Conservation (phyloP, 2,888 invertebrate species). For the Micropterix aruncella region DNA sequence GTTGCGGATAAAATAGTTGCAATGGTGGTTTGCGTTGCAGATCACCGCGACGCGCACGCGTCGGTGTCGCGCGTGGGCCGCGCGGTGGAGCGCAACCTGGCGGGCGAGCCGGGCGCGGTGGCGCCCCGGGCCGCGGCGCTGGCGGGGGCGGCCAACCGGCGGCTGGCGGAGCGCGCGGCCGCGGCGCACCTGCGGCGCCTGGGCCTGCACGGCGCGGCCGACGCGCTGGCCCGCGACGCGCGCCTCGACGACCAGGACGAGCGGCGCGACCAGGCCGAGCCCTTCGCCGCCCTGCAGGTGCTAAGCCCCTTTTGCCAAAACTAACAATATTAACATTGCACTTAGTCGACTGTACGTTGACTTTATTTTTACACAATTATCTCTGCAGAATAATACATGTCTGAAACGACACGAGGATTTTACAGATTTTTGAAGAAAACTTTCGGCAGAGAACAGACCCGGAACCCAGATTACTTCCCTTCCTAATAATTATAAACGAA, state of each 20-base stretch:
- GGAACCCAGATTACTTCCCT: too few relatives aligned
- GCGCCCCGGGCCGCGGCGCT: constrained; percentile 73
- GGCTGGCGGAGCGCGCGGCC: constrained; percentile 54
- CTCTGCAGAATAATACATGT: too few relatives aligned
- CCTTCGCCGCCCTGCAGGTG: constrained; percentile 22
- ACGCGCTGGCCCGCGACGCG: constrained; percentile 51
- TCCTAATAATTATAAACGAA: too few relatives aligned
- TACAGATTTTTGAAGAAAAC: too few relatives aligned
- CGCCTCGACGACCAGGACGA: constrained; percentile 64
- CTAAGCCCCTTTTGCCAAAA: too few relatives aligned
- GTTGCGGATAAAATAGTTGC: too few relatives aligned
- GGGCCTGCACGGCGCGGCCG: constrained; percentile 87
- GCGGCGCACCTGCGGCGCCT: constrained; percentile 93
- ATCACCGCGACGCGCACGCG: constrained; percentile 34
- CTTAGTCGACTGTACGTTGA: too few relatives aligned
- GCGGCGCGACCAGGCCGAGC: constrained; percentile 29
- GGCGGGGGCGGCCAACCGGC: constrained; percentile 43
- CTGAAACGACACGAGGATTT: too few relatives aligned
- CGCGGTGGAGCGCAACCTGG: constrained; percentile 90
- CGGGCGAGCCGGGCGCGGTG: constrained; percentile 79
- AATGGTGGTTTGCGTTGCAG: too few relatives aligned
- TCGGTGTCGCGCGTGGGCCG: constrained; percentile 89
- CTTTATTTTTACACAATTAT: too few relatives aligned
- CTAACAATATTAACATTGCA: too few relatives aligned
- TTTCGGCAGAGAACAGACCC: too few relatives aligned